Base-by-base conservation (phyloP, 2,888 invertebrate genomes). In the Syritta pipiens region DNA sequence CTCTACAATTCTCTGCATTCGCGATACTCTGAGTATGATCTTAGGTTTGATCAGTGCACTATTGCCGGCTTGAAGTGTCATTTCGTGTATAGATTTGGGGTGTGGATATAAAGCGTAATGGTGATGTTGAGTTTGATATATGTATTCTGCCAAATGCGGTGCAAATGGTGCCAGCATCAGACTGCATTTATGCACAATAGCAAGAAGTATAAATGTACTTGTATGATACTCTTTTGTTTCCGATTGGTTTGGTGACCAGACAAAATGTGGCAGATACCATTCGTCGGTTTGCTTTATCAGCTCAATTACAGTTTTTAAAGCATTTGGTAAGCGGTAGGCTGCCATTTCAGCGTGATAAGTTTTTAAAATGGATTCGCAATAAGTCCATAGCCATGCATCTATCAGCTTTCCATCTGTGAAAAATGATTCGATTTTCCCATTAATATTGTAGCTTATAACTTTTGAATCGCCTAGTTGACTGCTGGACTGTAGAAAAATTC, bases 311-410 rank as follows among this genome's bases (percentile, higher is more conserved):
- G 93, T 49, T 0, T 97, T 97, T 3, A 97, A 93, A 7, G 98
- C 97, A 3, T 96, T 97, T 87, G 97, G 98, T 57, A 98, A 89
- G 76, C 94, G 93, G 87, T 98, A 98, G 0, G 94, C 93, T 82
- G 92, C 91, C 98, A 98, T 98, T 90, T 98, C 98, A 84, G 92
- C 91, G 67, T 94, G 92, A 1, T 98, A 93, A 89, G 94, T 97
- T 76, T 92, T 91, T 55, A 98, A 91, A 5, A 98, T 90, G 3
- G 95, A 95, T 88, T 98, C 97, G 0, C 96, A 96, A 86, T 95
- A 97, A 0, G 97, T 97, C 12, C 97, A 88, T 57, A 99, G 96
- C 98, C 98, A 99, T n/a, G n/a, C n/a, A n/a, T n/a, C n/a, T n/a
- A n/a, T n/a, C 82, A 92, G 91, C 86, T 98, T 98, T 97, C 98